Percentiles rank a stretch among this genome's conserved stretches.
Conservation (phyloP, 2,797 vertebrate genomes). For the Anguilla pacifica region DNA sequence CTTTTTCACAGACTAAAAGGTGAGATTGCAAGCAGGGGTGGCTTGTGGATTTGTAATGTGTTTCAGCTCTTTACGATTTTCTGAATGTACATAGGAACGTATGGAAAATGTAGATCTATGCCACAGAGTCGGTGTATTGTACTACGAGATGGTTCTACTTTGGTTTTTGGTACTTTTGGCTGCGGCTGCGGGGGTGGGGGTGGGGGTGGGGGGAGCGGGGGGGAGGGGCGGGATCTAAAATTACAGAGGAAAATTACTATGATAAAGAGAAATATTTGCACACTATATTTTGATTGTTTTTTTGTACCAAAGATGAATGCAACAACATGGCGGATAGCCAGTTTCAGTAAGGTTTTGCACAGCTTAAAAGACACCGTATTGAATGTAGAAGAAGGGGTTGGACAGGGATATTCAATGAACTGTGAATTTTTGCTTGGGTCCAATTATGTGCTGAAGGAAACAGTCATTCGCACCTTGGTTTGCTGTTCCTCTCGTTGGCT, state of each 20-base stretch:
- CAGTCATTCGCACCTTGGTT: constrained; percentile 81
- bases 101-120: constrained; percentile 95
- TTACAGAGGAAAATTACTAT: constrained; percentile 77
- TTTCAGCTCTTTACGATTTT: constrained; percentile 89
- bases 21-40: constrained; percentile 72
- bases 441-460: constrained; percentile 98
- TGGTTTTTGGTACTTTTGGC: constrained; percentile 75
- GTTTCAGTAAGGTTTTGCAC: constrained; percentile 99
- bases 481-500: constrained; percentile 74
- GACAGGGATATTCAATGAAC: constrained; percentile 98
- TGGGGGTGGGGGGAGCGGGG: constrained; percentile 26
- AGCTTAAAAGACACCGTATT: constrained; percentile 99
- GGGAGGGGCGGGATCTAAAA: constrained; percentile 52
- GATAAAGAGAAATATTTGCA: constrained; percentile 87
- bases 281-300: constrained; percentile 96
- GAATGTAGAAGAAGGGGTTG: constrained; percentile 97
- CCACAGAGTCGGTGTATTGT: constrained; percentile 99
- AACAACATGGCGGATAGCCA: constrained; percentile 98
- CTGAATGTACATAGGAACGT: constrained; percentile 98
- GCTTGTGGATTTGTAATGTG: constrained; percentile 81
- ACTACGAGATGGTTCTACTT: constrained; percentile 93
- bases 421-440: constrained; percentile 99
- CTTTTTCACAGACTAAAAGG: constrained; percentile 78
- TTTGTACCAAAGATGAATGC: constrained; percentile 99
- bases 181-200: not conserved